Evolutionary conservation across 1,140 invertebrate species (phyloP).

Genomic region (Phymorhynchus buccinoides): DNA sequence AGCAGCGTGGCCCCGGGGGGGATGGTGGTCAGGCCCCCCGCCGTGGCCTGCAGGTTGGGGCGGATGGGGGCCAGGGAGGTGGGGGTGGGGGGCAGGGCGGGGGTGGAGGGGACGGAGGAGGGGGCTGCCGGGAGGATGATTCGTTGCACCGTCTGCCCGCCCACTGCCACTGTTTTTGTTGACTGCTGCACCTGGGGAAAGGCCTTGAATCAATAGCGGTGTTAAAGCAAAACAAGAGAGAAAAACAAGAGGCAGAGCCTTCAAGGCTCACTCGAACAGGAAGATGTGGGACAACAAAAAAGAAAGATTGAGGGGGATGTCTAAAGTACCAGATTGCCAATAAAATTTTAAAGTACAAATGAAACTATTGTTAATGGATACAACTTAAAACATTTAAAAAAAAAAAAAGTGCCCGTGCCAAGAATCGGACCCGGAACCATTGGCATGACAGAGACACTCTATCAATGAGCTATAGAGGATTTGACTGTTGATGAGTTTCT

Average conservation of each 20-base stretch:
- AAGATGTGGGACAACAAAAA: background rate
- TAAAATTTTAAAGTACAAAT: no score
- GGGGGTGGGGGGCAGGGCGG: constrained; percentile 36
- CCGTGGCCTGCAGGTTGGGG: constrained; percentile 64
- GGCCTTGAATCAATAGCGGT: background rate
- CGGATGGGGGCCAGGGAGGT: constrained; percentile 57
- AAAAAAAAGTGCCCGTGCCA: no score
- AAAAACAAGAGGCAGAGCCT: constrained; percentile 9
- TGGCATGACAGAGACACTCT: no score
- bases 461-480: no score
- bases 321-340: no score
- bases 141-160: constrained; percentile 58
- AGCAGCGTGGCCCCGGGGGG: constrained; percentile 75
- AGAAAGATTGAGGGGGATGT: constrained; percentile 19
- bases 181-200: constrained; percentile 25
- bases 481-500: no score
- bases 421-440: no score
- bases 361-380: no score
- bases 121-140: constrained; percentile 67
- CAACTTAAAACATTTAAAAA: no score
- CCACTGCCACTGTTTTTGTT: constrained; percentile 17
- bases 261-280: background rate
- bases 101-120: constrained; percentile 52
- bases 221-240: background rate
- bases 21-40: constrained; percentile 73